Percentiles rank a stretch among this genome's conserved stretches.
phyloP scores from a whole-genome alignment of 2,113 vertebrate genomes.

The cattle (Bos taurus) region DNA sequence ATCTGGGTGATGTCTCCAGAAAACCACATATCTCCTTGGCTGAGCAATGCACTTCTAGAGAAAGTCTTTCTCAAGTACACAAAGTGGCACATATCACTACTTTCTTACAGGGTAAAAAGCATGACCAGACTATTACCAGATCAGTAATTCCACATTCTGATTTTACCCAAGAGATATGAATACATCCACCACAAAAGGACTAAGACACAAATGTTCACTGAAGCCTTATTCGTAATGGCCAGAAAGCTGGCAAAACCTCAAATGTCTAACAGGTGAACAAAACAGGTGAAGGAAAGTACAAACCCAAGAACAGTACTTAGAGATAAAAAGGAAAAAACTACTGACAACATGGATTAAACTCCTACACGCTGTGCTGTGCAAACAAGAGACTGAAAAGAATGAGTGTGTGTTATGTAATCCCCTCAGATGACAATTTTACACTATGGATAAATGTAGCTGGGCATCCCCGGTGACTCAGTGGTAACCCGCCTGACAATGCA shows the following conservation, averaged over 20 bases:
- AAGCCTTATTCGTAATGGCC: too few relatives aligned
- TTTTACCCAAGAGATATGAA: too few relatives aligned
- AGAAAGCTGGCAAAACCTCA: too few relatives aligned
- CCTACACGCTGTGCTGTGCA: not conserved
- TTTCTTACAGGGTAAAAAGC: too few relatives aligned
- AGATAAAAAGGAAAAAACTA: not conserved
- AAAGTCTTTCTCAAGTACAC: not conserved
- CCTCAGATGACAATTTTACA: not conserved
- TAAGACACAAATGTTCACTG: too few relatives aligned
- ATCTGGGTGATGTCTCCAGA: not conserved
- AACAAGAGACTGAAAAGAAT: not conserved
- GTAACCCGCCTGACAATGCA: rapidly evolving
- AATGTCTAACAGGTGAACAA: too few relatives aligned
- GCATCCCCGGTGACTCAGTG: not conserved
- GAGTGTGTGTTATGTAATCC: rapidly evolving
- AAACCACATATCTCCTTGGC: not conserved
- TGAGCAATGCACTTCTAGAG: not conserved
- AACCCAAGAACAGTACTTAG: not conserved
- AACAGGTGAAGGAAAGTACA: too few relatives aligned
- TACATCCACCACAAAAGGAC: too few relatives aligned
- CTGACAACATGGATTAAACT: not conserved
- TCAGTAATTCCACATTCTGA: too few relatives aligned
- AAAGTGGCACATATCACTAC: not conserved
- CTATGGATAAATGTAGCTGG: not conserved
- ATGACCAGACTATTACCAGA: too few relatives aligned